These are phyloP conservation scores for Byasa hedistus DNA, from an alignment of 2,888 invertebrate genomes.

Conservation along the genomic window DNA sequence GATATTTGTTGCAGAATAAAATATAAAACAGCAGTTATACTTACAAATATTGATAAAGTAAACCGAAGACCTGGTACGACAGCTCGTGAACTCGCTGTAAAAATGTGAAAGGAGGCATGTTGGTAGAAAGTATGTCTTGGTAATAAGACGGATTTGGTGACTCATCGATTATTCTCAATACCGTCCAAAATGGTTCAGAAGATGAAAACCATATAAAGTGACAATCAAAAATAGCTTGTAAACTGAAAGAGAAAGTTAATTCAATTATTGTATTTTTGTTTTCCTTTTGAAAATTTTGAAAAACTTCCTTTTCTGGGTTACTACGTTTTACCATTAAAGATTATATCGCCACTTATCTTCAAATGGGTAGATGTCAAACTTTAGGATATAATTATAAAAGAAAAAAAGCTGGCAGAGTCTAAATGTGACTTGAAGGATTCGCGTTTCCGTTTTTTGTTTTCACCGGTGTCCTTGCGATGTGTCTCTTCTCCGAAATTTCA, in stretches of 20 bases:
- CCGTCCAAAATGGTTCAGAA: slow-evolving; percentile 42
- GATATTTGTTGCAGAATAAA: neutral
- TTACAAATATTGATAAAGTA: slow-evolving; percentile 11
- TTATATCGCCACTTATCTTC: no score
- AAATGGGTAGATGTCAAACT: no score
- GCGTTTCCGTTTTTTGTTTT: no score
- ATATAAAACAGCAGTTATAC: neutral
- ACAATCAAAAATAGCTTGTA: slow-evolving; percentile 20
- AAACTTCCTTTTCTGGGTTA: no score
- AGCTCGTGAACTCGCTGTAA: slow-evolving; percentile 24
- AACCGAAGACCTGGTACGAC: slow-evolving; percentile 4
- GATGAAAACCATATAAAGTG: slow-evolving; percentile 38
- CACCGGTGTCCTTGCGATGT: no score
- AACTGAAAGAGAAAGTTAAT: neutral
- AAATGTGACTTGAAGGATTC: no score
- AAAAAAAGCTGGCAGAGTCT: no score
- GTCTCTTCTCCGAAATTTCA: no score
- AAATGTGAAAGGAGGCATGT: slow-evolving; percentile 3
- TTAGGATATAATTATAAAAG: no score
- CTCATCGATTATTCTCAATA: slow-evolving; percentile 50
- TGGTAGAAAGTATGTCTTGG: neutral
- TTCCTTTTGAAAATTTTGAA: no score
- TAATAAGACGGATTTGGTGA: slow-evolving; percentile 26
- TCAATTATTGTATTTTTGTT: no score
- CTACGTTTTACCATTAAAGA: no score